phyloP scores from a whole-genome alignment of 2,888 invertebrate genomes.

The Drosophila mulleri region DNA sequence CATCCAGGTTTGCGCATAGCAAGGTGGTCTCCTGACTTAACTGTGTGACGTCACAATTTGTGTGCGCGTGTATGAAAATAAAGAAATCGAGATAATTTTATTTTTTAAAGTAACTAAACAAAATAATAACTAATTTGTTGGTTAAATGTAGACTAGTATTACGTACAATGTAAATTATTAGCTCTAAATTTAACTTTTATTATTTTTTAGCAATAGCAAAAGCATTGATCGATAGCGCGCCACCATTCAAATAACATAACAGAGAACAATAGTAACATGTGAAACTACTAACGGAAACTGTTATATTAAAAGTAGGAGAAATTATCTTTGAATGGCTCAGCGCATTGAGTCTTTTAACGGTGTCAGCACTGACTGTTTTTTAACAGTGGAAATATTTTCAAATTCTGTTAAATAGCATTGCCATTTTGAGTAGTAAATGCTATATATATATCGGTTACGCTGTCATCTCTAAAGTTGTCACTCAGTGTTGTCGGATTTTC shows the following conservation, averaged over 20 bases:
- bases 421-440: conserved; percentile 21
- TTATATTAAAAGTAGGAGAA: not conserved
- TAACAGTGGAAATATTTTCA: not conserved
- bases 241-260: not conserved
- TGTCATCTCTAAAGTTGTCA: conserved; percentile 9
- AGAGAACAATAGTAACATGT: not conserved
- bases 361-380: not conserved
- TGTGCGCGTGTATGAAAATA: too few species aligned
- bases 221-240: not conserved
- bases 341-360: not conserved
- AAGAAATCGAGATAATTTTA: too few species aligned
- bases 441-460: not conserved
- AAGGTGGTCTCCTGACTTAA: not conserved
- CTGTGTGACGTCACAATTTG: not conserved
- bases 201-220: too few species aligned
- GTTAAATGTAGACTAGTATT: not conserved
- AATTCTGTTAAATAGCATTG: conserved; percentile 5
- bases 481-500: conserved; percentile 23
- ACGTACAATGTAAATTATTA: not conserved
- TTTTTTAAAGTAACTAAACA: too few species aligned
- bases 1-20: not conserved
- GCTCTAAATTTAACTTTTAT: too few species aligned
- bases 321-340: not conserved
- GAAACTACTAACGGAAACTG: not conserved
- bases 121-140: too few species aligned